Percentiles rank a stretch among this genome's conserved stretches.
These are phyloP conservation scores for Phrynocephalus guinanensis DNA, from an alignment of 2,797 vertebrate genomes.

Conservation along the genomic window DNA sequence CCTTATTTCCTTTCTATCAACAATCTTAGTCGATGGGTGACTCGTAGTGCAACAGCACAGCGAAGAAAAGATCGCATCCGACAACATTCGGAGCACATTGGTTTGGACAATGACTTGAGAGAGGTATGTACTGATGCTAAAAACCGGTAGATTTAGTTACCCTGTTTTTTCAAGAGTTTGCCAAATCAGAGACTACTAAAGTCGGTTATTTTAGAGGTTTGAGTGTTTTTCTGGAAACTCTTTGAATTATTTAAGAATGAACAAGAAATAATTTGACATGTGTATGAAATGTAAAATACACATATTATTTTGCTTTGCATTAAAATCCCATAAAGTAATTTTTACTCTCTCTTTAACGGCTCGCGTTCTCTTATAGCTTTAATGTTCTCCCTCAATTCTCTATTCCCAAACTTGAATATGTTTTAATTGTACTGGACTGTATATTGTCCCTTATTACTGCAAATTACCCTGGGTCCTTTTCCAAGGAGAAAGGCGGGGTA, in stretches of 20 bases:
- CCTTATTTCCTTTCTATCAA: not conserved
- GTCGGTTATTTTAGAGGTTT: fast-evolving
- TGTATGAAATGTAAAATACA: constrained; percentile 20
- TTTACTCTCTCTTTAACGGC: no score
- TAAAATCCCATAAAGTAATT: not conserved
- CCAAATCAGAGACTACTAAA: fast-evolving
- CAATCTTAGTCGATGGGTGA: constrained; percentile 86
- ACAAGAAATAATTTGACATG: not conserved
- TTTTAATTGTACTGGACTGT: no score
- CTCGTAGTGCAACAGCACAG: constrained; percentile 84
- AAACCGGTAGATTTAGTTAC: fast-evolving
- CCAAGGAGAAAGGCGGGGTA: no score
- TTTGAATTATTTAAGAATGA: fast-evolving
- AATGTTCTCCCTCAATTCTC: no score
- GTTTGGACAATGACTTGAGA: constrained; percentile 88
- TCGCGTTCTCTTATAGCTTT: no score
- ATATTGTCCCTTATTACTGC: no score
- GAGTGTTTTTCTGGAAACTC: constrained; percentile 14
- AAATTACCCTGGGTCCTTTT: no score
- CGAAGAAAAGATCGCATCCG: constrained; percentile 86
- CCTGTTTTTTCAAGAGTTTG: not conserved
- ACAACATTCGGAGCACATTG: constrained; percentile 83
- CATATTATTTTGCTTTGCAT: constrained; percentile 11
- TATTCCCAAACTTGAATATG: no score
- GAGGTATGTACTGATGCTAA: constrained; percentile 78